Conservation (phyloP, 64 coral and sea anemone genomes). For the Dendronephthya gigantea region DNA sequence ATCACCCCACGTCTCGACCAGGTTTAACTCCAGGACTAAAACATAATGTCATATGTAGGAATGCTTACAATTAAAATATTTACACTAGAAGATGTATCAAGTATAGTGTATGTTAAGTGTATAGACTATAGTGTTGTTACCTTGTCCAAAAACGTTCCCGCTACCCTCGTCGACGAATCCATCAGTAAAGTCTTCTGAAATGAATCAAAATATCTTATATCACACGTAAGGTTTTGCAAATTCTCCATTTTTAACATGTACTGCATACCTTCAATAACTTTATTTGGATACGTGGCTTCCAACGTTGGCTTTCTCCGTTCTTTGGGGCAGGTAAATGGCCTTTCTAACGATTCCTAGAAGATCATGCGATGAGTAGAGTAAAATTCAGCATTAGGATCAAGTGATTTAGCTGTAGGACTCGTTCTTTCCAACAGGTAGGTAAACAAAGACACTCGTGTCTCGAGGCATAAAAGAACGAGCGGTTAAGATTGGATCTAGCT, state of each 20-base stretch:
- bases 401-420: too few species aligned
- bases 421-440: too few species aligned
- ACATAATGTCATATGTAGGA: not conserved
- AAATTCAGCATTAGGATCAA: too few species aligned
- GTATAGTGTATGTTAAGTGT: too few species aligned
- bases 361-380: not conserved
- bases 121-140: not conserved
- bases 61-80: too few species aligned
- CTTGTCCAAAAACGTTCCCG: constrained; percentile 4
- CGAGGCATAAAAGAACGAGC: too few species aligned
- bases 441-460: too few species aligned
- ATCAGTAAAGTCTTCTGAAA: not conserved
- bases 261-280: not conserved
- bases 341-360: not conserved
- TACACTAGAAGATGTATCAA: too few species aligned
- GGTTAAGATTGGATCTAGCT: too few species aligned
- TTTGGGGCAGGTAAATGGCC: not conserved
- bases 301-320: not conserved
- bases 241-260: too few species aligned
- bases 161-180: not conserved
- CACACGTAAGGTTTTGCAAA: not conserved
- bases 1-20: constrained; percentile 76
- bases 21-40: constrained; percentile 71
- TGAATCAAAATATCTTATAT: not conserved
- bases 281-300: not conserved